Evolutionary conservation across 1,140 invertebrate species (phyloP), one percentile per base, ranked within the genome.

Genomic region (Drosophila tani): DNA sequence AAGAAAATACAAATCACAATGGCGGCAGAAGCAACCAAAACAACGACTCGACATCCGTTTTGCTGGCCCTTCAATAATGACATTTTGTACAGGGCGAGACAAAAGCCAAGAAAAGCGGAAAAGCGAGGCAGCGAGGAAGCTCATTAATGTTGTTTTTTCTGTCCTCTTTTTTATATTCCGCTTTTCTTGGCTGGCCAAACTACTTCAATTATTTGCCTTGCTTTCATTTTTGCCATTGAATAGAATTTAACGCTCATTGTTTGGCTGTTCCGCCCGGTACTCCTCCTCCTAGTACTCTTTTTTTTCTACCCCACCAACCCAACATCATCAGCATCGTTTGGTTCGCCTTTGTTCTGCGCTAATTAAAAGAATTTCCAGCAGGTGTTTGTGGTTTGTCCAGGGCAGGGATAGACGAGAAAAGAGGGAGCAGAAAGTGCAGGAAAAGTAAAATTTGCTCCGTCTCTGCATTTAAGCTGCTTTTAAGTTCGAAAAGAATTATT

Each of bases 201-300:
- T 87, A 82, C 82, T 86, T 87, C 75, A 86, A 86, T 86, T 86
- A 86, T 86, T 86, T 82, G 79, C 79, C 71, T 82, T 86, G 70
- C 82, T 87, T 87, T 86, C 82, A 82, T 78, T 79, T 79, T 64
- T 79, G 58, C 79, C 83, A 86, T 87, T 86, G 83, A 86, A 86
- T 86, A 87, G 82, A 86, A 86, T 87, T 82, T 87, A 87, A 86
- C 83, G 82, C 75, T 79, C 82, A 86, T 87, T 86, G 83, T 86
- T 86, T 82, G 79, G 49, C 70, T 64, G 64, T 60, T 78, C 51
- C 50, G 70, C 68, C 55, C n/a, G 50, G 38, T 14, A 41, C 63
- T 45, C 64, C 55, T 40, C 56, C 53, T 19, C 29, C 67, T 57
- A 58, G 46, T 38, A 35, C 24, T 68, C 35, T 45, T 35, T 21